Evolutionary conservation across 2,888 invertebrate genomes (phyloP), one percentile per base, ranked within the genome.

Genomic region (Periphyllus acericola): DNA sequence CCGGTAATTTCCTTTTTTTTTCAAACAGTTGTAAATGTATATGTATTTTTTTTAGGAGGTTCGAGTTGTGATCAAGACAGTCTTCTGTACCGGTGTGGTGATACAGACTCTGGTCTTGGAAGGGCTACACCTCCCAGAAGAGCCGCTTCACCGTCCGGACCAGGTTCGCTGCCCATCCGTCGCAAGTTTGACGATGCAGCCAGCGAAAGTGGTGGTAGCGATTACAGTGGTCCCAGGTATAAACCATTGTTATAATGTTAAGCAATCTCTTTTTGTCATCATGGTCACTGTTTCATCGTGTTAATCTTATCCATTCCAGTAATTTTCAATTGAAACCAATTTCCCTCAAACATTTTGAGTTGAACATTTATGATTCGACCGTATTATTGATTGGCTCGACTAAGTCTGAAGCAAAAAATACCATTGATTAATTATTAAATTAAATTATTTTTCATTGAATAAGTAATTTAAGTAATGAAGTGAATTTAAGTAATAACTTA

Each of bases 111-210:
- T 90, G 97, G 96, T 90, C 93, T 96, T 92, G 97, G 97, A 79
- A 94, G 96, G 91, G 96, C 96, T 82, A 97, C 97, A 88, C 97
- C 97, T 88, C 96, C 97, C 82, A 93, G 97, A 90, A 94, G 97
- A 91, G 96, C 96, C 75, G 96, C 96, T 85, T 96, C 96, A 90
- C 96, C 96, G 40, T 96, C 96, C 90, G 92, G 97, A 91, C 97
- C 96, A 89, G 96, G 96, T 89, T 95, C 95, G 87, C 92, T 96
- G 90, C 95, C 94, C 90, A 96, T 95, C 90, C 96, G 95, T 91
- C 89, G 90, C 52, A 89, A 90, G 34, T 90, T 90, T 85, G 90
- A 90, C 32, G 90, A 90, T 66, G 90, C 90, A 2, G 90, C 90
- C 25, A 90, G 90, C 29, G 90, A 91, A 78, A 90, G 90, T 68